Evolutionary conservation across 2,888 invertebrate species (phyloP).

Genomic region (Salpingus planirostris): DNA sequence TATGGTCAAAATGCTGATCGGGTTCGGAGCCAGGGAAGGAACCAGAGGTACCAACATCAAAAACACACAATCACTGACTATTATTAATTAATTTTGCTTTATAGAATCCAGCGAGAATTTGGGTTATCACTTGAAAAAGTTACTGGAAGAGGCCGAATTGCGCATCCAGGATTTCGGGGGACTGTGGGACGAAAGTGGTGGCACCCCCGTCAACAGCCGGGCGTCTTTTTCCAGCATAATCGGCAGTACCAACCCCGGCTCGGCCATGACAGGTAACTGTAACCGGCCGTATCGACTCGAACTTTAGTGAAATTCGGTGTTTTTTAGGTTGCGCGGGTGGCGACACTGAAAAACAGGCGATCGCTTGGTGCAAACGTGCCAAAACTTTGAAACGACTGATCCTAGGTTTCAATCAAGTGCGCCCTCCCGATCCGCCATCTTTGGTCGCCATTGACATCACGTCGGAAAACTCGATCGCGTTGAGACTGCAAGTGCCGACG

Average conservation of each 20-base stretch:
- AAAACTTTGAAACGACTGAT: constrained; percentile 69
- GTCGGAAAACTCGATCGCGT: constrained; percentile 59
- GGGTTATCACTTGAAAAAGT: constrained; percentile 64
- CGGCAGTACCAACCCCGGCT: constrained; percentile 40
- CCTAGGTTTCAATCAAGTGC: constrained; percentile 78
- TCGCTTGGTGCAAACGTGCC: constrained; percentile 79
- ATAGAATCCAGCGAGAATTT: too few relatives aligned
- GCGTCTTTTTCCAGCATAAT: constrained; percentile 52
- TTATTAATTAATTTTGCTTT: too few relatives aligned
- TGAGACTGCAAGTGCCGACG: constrained; percentile 60
- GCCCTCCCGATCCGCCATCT: constrained; percentile 75
- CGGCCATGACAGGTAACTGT: constrained; percentile 37
- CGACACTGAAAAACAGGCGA: constrained; percentile 73
- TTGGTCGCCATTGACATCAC: constrained; percentile 70
- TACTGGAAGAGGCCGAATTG: constrained; percentile 75
- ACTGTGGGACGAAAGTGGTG: constrained; percentile 37
- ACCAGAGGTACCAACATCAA: too few relatives aligned
- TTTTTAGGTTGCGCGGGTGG: constrained; percentile 56
- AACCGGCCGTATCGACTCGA: not conserved
- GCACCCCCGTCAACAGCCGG: constrained; percentile 43
- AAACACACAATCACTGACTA: too few relatives aligned
- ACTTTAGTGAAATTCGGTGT: not conserved
- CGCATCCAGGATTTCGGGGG: constrained; percentile 71
- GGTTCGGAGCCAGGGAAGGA: constrained; percentile 78
- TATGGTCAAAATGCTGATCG: constrained; percentile 82